Evolutionary conservation across 1,140 invertebrate genomes (phyloP), one percentile per base, ranked within the genome.

Genomic region (Brachionus rotundiformis): DNA sequence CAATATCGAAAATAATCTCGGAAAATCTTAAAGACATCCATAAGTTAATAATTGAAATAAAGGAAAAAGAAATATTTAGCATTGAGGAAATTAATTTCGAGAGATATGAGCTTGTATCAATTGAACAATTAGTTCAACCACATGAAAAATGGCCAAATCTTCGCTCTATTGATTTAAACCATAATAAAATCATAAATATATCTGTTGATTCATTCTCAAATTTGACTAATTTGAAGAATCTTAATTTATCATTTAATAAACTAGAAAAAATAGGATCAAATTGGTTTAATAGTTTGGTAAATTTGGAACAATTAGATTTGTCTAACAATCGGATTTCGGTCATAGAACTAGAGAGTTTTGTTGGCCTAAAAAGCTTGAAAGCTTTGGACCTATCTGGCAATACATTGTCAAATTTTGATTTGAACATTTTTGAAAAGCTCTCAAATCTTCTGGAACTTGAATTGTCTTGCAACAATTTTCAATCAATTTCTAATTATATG

Each of bases 61-160:
- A 25, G 10, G 16, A 73, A 23, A 25, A 27, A 3, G 68, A 73
- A 44, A 73, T 73, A 13, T 41, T 25, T 19, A 41, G 16, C 23
- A 73, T 73, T 44, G 68, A 73, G 25, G 68, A 73, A 44, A 19
- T 73, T 11, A 27, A 44, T 11, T 73, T 73, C 8, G 68, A 73
- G 27, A 41, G 68, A 73, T 73, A 25, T 19, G 68, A 73, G n/a
- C 27, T 73, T 8, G 41, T 13, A 13, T 23, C 68, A 73, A 41
- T 73, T 10, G 68, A 73, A 1, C 68, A 44, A 13, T n/a, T 73
- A 16, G 10, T 25, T 10, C 23, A 25, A 10, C 6, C 6, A 44
- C 3, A 73, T 47, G 36, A 73, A 44, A 25, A 54, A 7, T 54
- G 47, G 47, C 5, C 47, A 0, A 54, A 16, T 8, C 19, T 54